Percentiles rank a stretch among this genome's conserved stretches.
These are phyloP conservation scores for Bilobella aurantiaca DNA, from an alignment of 1,140 invertebrate species.

Conservation along the genomic window DNA sequence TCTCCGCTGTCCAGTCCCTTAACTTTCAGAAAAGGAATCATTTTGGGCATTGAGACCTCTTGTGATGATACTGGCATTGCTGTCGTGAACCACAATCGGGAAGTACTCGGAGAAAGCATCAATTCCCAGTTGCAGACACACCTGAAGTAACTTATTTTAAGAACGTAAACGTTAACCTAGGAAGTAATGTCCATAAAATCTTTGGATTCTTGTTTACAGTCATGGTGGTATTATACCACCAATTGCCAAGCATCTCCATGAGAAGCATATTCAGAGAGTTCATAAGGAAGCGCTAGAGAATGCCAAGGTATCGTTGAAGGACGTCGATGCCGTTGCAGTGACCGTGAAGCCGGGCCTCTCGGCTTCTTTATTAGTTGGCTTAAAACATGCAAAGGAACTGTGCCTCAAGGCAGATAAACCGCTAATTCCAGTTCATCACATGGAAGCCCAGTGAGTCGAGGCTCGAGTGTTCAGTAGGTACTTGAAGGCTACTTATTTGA, in stretches of 20 bases:
- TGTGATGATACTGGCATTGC: constrained; percentile 95
- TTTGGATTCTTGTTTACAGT: constrained; percentile 43
- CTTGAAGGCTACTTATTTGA: no score
- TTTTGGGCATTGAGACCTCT: constrained; percentile 94
- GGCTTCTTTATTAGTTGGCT: constrained; percentile 66
- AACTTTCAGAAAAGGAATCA: constrained; percentile 32
- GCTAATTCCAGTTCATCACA: constrained; percentile 92
- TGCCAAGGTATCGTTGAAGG: constrained; percentile 54
- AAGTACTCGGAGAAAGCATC: constrained; percentile 65
- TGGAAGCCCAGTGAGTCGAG: constrained; percentile 70
- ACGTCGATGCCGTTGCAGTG: constrained; percentile 81
- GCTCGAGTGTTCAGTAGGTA: neutral
- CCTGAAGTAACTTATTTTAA: constrained; percentile 48
- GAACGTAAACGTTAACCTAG: no score
- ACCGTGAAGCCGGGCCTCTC: constrained; percentile 77
- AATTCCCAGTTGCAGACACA: constrained; percentile 65
- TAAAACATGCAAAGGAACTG: constrained; percentile 72
- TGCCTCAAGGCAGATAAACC: constrained; percentile 60
- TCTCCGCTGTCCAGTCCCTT: neutral
- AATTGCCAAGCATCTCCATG: constrained; percentile 69
- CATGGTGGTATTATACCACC: constrained; percentile 85
- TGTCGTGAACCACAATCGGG: constrained; percentile 59
- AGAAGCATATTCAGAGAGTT: constrained; percentile 61
- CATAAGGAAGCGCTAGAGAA: constrained; percentile 57
- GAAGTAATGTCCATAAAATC: no score